These are phyloP conservation scores for Montipora sp. DNA, from an alignment of 64 coral and sea anemone species.

Conservation along the genomic window DNA sequence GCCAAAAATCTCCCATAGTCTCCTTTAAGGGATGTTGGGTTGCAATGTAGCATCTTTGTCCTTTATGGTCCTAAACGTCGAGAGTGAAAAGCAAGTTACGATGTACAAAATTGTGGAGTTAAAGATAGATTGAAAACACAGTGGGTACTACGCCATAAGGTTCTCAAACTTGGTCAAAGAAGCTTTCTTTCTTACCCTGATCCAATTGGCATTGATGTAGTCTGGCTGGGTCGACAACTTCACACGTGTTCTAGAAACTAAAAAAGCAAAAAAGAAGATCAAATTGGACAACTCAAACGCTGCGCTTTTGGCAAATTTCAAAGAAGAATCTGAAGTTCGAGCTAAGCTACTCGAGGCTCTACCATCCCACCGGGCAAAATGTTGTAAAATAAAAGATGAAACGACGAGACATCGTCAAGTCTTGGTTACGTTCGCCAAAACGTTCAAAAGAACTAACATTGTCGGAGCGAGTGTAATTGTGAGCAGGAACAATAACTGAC, in stretches of 20 bases:
- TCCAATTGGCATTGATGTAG: constrained; percentile 77
- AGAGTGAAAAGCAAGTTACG: not conserved
- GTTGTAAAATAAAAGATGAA: no score
- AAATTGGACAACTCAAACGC: not conserved
- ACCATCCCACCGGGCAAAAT: no score
- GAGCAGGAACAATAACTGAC: no score
- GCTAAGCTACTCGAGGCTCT: no score
- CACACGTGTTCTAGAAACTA: constrained; percentile 39
- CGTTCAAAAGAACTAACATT: no score
- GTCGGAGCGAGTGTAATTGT: no score
- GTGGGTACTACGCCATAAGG: no score
- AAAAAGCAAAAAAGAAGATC: not conserved
- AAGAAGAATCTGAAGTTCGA: not conserved
- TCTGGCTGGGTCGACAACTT: constrained; percentile 50
- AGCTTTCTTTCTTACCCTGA: constrained; percentile 11
- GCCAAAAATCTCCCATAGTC: constrained; percentile 86
- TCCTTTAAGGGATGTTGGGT: constrained; percentile 85
- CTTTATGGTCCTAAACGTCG: constrained; percentile 63
- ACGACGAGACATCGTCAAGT: no score
- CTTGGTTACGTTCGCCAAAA: no score
- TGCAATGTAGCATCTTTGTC: constrained; percentile 73
- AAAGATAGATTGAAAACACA: no score
- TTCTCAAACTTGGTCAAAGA: no score
- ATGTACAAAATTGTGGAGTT: not conserved
- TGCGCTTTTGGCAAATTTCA: not conserved